phyloP scores from a whole-genome alignment of 2,797 vertebrate species.

The Mus spretus region DNA sequence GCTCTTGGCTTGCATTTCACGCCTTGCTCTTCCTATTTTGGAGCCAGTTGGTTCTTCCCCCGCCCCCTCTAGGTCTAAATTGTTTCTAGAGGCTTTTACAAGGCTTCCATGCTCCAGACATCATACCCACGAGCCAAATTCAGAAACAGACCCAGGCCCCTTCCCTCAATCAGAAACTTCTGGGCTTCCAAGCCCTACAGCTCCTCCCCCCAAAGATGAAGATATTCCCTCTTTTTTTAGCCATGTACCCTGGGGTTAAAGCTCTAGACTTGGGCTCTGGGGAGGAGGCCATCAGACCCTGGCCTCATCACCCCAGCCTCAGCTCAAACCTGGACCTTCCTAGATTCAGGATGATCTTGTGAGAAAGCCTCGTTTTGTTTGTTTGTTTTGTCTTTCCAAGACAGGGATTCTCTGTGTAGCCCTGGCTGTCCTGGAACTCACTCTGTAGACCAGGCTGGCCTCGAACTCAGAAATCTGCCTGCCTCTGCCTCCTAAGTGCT shows the following conservation, averaged over 20 bases:
- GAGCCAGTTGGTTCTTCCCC: constrained; percentile 25
- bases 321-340: not conserved
- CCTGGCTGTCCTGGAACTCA: too few species aligned
- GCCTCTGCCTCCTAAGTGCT: too few species aligned
- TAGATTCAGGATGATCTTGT: not conserved
- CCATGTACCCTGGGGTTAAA: too few species aligned
- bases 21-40: constrained; percentile 66
- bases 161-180: not conserved
- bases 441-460: too few species aligned
- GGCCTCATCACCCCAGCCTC: not conserved
- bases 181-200: too few species aligned
- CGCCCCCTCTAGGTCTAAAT: constrained; percentile 3
- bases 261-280: not conserved
- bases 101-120: not conserved
- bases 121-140: constrained; percentile 29
- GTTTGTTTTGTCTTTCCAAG: too few species aligned
- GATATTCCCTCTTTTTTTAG: not conserved
- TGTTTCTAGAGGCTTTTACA: constrained; percentile 16
- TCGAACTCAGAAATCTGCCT: too few species aligned
- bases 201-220: not conserved
- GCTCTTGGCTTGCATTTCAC: constrained; percentile 50
- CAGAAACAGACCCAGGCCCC: not conserved
- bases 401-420: too few species aligned
- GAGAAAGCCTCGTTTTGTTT: not conserved
- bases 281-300: not conserved